These are phyloP conservation scores for Pterophyllum scalare DNA, from an alignment of 2,113 vertebrate genomes.

Conservation along the genomic window DNA sequence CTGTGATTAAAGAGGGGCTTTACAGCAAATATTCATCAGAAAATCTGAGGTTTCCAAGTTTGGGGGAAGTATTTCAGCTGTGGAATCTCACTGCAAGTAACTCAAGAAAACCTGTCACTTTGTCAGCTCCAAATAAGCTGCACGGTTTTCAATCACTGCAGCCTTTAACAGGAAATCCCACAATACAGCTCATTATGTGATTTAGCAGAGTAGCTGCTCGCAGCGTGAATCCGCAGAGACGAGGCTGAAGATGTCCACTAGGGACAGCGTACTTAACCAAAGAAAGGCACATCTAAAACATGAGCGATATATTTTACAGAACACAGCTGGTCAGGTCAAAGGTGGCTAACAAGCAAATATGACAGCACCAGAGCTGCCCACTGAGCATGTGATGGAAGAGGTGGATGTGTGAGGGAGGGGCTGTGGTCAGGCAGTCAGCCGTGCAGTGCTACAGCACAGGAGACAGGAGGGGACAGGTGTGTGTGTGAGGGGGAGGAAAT, in stretches of 20 bases:
- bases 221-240: background rate
- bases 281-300: background rate
- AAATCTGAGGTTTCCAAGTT: background rate
- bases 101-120: too few species aligned
- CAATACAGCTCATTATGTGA: too few species aligned
- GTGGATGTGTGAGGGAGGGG: background rate
- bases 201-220: background rate
- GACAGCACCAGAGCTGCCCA: background rate
- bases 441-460: slow-evolving; percentile 38
- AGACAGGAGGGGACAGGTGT: background rate
- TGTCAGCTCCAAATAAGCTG: too few species aligned
- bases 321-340: background rate
- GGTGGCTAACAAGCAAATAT: background rate
- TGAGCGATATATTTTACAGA: background rate
- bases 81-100: slow-evolving; percentile 15
- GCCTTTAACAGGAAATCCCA: too few species aligned
- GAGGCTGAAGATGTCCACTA: background rate
- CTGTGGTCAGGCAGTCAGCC: slow-evolving; percentile 60
- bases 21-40: background rate
- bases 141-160: too few species aligned
- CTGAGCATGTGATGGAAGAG: background rate
- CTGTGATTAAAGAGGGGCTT: background rate
- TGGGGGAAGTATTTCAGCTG: background rate
- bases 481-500: background rate
- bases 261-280: too few species aligned